Percentiles rank a stretch among this genome's conserved stretches.
phyloP scores from a whole-genome alignment of 2,113 vertebrate genomes.

The Romanogobio albipinnatus region DNA sequence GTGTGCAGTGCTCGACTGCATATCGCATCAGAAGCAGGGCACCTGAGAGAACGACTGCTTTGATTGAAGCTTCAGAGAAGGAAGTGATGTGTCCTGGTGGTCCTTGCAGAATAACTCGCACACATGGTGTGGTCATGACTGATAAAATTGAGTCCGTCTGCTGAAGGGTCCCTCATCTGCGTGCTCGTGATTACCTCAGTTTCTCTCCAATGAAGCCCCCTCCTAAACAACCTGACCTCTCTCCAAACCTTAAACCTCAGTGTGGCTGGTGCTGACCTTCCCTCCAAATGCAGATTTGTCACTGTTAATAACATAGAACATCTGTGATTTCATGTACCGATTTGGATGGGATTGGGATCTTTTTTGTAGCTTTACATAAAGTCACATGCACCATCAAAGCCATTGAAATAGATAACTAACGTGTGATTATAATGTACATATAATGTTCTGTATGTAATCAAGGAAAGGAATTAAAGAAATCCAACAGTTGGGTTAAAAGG shows the following conservation, averaged over 20 bases:
- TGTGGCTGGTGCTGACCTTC: conserved; percentile 29
- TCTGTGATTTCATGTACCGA: conserved; percentile 6
- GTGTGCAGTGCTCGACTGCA: neutral
- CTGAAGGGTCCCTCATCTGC: conserved; percentile 29
- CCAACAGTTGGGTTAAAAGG: neutral
- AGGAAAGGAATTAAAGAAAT: neutral
- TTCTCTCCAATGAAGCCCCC: neutral
- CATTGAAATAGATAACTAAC: neutral
- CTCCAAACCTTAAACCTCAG: conserved; percentile 12
- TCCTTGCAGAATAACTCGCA: neutral
- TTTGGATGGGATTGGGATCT: neutral
- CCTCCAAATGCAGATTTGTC: neutral
- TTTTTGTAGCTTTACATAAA: neutral
- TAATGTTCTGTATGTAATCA: neutral
- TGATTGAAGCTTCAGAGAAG: conserved; percentile 26
- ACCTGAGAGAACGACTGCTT: conserved; percentile 22
- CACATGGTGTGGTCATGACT: conserved; percentile 37
- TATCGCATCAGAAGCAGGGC: conserved; percentile 28
- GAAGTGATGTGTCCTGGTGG: conserved; percentile 16
- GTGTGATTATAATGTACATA: neutral
- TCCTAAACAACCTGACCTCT: conserved; percentile 6
- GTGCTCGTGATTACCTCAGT: neutral
- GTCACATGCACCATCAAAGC: neutral
- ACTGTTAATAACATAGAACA: neutral
- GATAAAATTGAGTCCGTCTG: conserved; percentile 35